Percentiles rank a stretch among this genome's conserved stretches.
These are phyloP conservation scores for Poliocrania exsul DNA, from an alignment of 2,797 vertebrate species.

Conservation along the genomic window DNA sequence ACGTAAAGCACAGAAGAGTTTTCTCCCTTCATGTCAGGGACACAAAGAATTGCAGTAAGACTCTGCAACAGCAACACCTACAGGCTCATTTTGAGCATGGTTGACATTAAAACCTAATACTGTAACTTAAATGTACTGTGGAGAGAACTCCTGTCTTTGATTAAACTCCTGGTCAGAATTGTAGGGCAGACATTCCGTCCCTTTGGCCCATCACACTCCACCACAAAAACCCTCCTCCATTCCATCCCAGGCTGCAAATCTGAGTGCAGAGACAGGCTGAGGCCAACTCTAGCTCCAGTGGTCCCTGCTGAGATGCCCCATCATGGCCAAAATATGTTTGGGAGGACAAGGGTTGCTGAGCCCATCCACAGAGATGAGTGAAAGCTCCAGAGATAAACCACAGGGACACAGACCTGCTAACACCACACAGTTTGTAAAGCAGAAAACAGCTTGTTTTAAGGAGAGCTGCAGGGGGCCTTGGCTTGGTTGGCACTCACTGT, in stretches of 20 bases:
- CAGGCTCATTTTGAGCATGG: neutral
- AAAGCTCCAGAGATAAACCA: neutral
- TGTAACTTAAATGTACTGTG: neutral
- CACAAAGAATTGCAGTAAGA: neutral
- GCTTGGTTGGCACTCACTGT: neutral
- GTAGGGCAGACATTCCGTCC: neutral
- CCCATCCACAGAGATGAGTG: neutral
- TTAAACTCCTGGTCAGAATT: neutral
- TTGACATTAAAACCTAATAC: neutral
- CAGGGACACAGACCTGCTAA: neutral
- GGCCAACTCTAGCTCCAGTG: neutral
- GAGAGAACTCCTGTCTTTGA: neutral
- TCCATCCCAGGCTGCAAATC: neutral
- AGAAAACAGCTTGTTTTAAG: neutral
- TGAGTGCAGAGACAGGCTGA: fast-evolving
- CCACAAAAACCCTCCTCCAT: neutral
- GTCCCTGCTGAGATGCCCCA: neutral
- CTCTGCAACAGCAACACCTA: neutral
- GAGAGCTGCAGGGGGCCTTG: neutral
- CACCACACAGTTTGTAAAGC: neutral
- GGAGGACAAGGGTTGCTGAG: neutral
- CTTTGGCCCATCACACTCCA: neutral
- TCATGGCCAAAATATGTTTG: fast-evolving
- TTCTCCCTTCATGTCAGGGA: neutral
- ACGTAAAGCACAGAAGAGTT: neutral